Percentiles rank a stretch among this genome's conserved stretches.
phyloP scores from a whole-genome alignment of 2,797 vertebrate genomes.

The Fratercula arctica region DNA sequence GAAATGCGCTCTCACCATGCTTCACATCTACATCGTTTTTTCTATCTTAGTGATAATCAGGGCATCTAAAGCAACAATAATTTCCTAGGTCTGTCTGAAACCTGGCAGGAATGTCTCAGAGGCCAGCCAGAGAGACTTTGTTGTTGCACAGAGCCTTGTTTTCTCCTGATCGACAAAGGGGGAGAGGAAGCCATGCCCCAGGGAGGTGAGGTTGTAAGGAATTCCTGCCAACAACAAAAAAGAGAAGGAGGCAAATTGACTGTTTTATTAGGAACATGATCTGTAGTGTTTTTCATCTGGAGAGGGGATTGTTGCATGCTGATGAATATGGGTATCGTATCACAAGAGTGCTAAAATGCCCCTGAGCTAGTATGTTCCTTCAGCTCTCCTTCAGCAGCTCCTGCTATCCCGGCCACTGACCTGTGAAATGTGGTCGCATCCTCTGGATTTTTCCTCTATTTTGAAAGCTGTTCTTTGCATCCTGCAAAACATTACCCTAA shows the following conservation, averaged over 20 bases:
- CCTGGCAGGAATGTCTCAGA: background rate
- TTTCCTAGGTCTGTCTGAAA: constrained; percentile 18
- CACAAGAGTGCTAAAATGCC: constrained; percentile 70
- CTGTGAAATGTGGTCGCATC: constrained; percentile 54
- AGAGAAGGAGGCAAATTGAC: constrained; percentile 60
- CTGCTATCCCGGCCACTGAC: constrained; percentile 48
- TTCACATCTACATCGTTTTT: background rate
- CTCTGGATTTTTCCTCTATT: constrained; percentile 40
- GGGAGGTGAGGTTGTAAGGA: constrained; percentile 52
- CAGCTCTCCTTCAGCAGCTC: constrained; percentile 54
- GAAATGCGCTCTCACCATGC: background rate
- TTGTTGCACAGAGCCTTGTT: constrained; percentile 35
- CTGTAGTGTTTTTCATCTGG: constrained; percentile 61
- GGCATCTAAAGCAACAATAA: background rate
- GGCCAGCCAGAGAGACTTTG: background rate
- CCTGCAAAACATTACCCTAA: background rate
- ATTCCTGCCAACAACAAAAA: constrained; percentile 62
- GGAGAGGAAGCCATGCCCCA: constrained; percentile 39
- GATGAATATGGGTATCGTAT: constrained; percentile 61
- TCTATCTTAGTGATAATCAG: background rate
- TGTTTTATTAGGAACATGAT: constrained; percentile 71
- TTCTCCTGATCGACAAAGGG: constrained; percentile 12
- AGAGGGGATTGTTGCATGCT: constrained; percentile 54
- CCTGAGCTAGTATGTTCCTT: constrained; percentile 50
- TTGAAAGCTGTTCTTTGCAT: constrained; percentile 55